Conservation (phyloP, 1,140 invertebrate species). For the Musca domestica region DNA sequence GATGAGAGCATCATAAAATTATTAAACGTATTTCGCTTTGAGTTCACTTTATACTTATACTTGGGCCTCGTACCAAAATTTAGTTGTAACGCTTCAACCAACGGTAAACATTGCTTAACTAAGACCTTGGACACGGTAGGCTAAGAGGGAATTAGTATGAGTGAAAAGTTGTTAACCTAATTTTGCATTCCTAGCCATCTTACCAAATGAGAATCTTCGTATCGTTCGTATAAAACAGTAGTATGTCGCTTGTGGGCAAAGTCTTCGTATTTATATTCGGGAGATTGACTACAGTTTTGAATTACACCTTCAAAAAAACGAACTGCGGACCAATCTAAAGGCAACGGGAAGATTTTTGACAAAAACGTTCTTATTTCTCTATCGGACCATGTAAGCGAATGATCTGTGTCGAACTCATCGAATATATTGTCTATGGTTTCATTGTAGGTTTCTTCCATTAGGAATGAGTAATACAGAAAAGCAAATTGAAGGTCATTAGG, state of each 20-base stretch:
- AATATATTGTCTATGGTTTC: conserved; percentile 66
- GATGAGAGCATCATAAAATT: conserved; percentile 81
- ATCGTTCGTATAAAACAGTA: conserved; percentile 66
- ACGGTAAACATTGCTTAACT: conserved; percentile 36
- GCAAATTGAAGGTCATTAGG: conserved; percentile 77
- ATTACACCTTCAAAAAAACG: conserved; percentile 67
- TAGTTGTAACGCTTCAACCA: conserved; percentile 40
- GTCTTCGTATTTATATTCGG: conserved; percentile 12
- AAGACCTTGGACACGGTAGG: conserved; percentile 41
- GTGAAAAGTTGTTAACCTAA: background rate
- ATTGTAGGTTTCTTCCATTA: conserved; percentile 66
- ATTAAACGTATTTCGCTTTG: conserved; percentile 53
- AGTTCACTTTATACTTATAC: conserved; percentile 61
- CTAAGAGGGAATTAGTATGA: conserved; percentile 31
- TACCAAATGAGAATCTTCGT: conserved; percentile 75
- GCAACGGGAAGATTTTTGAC: conserved; percentile 68
- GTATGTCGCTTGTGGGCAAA: conserved; percentile 31
- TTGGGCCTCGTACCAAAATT: conserved; percentile 43
- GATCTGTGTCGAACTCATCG: conserved; percentile 74
- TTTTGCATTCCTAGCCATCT: conserved; percentile 24
- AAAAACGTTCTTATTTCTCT: conserved; percentile 75
- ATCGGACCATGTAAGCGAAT: conserved; percentile 73
- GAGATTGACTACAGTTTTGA: conserved; percentile 64
- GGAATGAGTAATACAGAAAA: conserved; percentile 78
- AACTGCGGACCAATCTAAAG: conserved; percentile 67